Evolutionary conservation across 2,888 invertebrate species (phyloP), one percentile per base, ranked within the genome.

Genomic region (Dorcus parallelipipedus): DNA sequence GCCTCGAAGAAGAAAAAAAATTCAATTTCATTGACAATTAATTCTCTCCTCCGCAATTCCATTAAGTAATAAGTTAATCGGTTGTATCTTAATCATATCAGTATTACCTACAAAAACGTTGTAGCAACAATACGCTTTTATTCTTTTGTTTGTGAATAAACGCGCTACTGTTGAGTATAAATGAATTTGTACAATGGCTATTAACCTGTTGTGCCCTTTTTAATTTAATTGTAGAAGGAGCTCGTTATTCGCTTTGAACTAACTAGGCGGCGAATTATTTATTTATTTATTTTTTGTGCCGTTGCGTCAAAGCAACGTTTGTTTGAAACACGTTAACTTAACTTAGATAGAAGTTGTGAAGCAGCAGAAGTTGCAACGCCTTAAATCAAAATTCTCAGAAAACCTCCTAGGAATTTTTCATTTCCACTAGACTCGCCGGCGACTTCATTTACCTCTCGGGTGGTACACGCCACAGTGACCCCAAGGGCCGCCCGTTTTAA

Each of bases 391-490:
- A 68, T 73, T 73, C 73, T 66, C 62, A 69, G 72, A 73, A 73
- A 70, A 64, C 64, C 70, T 64, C 64, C 64, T 64, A 65, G 66
- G 70, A 66, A 70, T 71, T 69, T 69, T 66, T 70, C 67, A 67
- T 67, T 69, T 68, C 65, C 61, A 66, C 69, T 67, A 72, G 73
- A 73, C 73, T 67, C 63, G 65, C 53, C 69, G 73, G 71, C 73
- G 71, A 67, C 70, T 65, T 52, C 51, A 55, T 47, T 45, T 54
- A 20, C 47, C 39, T 41, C 54, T 39, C 33, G 42, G 20, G 20
- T 39, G 9, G 2, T 49, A 9, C 26, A 17, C 39, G n/a, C 8
- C 9, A 39, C 7, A 26, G 1, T 52, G 4, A 38, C 9, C 9
- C 38, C 38, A 52, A 41, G 10, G 9, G 3, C 41, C 41, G 8